Base-by-base conservation (phyloP, 2,113 vertebrate genomes). In the Cichladusa arquata region DNA sequence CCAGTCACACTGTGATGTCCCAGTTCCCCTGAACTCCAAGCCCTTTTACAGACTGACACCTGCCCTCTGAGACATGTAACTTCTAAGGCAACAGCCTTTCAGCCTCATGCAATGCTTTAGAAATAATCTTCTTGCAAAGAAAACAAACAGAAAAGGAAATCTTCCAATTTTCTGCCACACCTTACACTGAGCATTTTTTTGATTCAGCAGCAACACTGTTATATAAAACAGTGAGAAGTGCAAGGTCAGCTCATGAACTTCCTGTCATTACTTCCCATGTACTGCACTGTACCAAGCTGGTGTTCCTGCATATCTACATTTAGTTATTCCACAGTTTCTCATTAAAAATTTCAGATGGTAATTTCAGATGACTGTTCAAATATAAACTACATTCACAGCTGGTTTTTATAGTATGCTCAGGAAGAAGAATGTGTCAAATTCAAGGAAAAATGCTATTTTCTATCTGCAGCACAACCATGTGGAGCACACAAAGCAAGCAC, bases 61-160 rank as follows among this genome's bases (percentile, higher is more conserved):
- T 71, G 31, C 14, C 22, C 44, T 40, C 42, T 5, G 6, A 71
- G 45, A 40, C 51, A 38, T 0, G 1, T 28, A 81, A 25, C 40
- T 74, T 44, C 40, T 69, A 56, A 86, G 73, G 51, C 51, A 90
- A 51, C 29, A 95, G 80, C 60, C 54, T 78, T 66, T 28, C 34
- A 94, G 74, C 51, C 69, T 79, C 8, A 48, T 31, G 10, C 17
- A 51, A 5, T 34, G 56, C 44, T 79, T 94, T 67, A 93, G 36
- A 84, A 95, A 90, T 78, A 74, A 95, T 19, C 34, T 67, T 51
- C 66, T 92, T 79, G 33, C 11, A 78, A 88, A 84, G 54, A 92
- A 89, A 89, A 73, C n/a, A 95, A 88, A 56, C 20, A 73, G 78
- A 81, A 91, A 71, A 93, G 56, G 58, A 95, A 96, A 74, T 70